These are phyloP conservation scores for Cynopterus brachyotis DNA, from an alignment of 2,113 vertebrate species.

Conservation along the genomic window DNA sequence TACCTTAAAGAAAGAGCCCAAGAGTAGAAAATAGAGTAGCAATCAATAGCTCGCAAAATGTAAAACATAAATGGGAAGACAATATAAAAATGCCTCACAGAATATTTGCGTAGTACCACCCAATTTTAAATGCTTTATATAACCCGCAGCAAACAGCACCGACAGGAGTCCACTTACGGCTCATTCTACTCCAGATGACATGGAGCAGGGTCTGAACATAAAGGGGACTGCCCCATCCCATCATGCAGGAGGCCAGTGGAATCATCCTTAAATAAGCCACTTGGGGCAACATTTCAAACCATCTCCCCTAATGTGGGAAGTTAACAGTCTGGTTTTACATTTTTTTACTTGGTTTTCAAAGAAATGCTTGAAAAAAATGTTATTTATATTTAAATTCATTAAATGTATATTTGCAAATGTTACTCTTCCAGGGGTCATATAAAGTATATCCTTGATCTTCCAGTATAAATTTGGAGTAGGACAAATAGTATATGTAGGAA, in stretches of 20 bases:
- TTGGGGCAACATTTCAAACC: not conserved
- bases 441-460: not conserved
- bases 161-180: not conserved
- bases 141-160: not conserved
- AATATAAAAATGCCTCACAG: not conserved
- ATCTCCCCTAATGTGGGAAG: not conserved
- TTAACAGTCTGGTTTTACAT: not conserved
- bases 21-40: conserved; percentile 45
- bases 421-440: not conserved
- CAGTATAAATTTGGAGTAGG: not conserved
- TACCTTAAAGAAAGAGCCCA: conserved; percentile 37
- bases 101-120: not conserved
- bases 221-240: not conserved
- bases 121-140: not conserved
- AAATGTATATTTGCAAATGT: not conserved
- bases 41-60: conserved; percentile 4
- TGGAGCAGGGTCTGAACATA: not conserved
- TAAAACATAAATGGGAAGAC: conserved; percentile 41
- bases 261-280: not conserved
- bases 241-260: not conserved
- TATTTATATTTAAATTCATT: conserved; percentile 9
- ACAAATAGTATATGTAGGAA: not conserved
- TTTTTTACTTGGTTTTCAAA: not conserved
- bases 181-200: not conserved
- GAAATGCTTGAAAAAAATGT: not conserved